These are phyloP conservation scores for Malaclemys terrapin DNA, from an alignment of 2,113 vertebrate genomes.

Conservation along the genomic window DNA sequence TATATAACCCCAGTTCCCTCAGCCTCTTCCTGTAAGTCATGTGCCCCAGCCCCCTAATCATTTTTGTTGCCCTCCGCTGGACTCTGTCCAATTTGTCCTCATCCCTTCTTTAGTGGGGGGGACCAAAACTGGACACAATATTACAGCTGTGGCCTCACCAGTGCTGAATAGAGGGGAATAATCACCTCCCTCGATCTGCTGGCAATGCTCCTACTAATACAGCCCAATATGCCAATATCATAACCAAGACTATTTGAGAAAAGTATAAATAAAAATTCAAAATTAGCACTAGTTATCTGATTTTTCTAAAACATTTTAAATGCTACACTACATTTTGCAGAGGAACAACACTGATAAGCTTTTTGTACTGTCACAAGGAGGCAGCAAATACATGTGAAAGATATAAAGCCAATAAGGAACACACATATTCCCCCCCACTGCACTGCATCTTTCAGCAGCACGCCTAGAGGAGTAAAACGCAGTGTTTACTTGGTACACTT, in stretches of 20 bases:
- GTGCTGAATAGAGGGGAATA: too few species aligned
- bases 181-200: too few species aligned
- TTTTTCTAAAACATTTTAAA: accelerated
- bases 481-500: neutral
- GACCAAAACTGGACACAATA: too few species aligned
- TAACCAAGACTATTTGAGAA: neutral
- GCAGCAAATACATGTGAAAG: constrained; percentile 67
- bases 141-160: too few species aligned
- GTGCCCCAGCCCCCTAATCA: too few species aligned
- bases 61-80: too few species aligned
- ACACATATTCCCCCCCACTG: neutral
- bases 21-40: too few species aligned
- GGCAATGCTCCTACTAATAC: too few species aligned
- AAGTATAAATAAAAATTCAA: neutral
- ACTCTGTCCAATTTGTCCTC: too few species aligned
- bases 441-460: neutral
- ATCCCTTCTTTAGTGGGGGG: too few species aligned
- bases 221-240: neutral
- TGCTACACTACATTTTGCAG: neutral
- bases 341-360: neutral
- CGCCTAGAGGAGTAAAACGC: neutral
- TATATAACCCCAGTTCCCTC: too few species aligned
- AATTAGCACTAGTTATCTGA: neutral
- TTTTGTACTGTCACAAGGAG: constrained; percentile 68
- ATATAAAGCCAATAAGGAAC: neutral